Evolutionary conservation across 2,888 invertebrate genomes (phyloP).

Genomic region (Ptilodon capucinus): DNA sequence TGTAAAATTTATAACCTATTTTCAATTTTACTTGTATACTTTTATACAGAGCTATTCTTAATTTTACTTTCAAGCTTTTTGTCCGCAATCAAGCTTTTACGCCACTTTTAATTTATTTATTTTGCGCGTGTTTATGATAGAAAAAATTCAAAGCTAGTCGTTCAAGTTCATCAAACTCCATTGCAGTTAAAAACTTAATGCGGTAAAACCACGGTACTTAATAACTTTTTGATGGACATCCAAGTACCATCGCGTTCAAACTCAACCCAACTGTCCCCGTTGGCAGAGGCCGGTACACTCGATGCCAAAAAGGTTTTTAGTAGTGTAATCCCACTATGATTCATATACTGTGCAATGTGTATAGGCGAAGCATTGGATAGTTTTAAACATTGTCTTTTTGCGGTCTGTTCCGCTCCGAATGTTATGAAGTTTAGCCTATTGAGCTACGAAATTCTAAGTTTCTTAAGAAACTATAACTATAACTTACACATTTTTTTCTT

Average conservation of each 20-base stretch:
- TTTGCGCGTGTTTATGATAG: too few relatives aligned
- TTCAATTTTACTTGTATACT: too few relatives aligned
- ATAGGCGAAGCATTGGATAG: constrained; percentile 4
- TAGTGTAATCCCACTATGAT: constrained; percentile 26
- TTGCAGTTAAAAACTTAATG: constrained; percentile 24
- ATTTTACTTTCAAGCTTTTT: too few relatives aligned
- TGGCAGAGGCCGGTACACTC: constrained; percentile 36
- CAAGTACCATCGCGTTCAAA: constrained; percentile 38
- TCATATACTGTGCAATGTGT: constrained; percentile 25
- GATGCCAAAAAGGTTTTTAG: constrained; percentile 39
- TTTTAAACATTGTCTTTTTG: neutral
- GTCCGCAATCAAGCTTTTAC: too few relatives aligned
- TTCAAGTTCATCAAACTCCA: neutral
- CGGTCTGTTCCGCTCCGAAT: neutral
- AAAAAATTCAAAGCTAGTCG: too few relatives aligned
- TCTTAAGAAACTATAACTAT: too few relatives aligned
- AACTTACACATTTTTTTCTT: too few relatives aligned
- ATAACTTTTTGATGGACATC: constrained; percentile 49
- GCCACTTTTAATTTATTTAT: too few relatives aligned
- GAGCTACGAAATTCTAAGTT: too few relatives aligned
- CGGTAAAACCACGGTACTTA: constrained; percentile 29
- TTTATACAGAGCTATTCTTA: too few relatives aligned
- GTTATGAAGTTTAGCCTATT: too few relatives aligned
- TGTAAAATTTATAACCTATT: too few relatives aligned
- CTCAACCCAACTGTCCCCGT: constrained; percentile 33